Evolutionary conservation across 2,797 vertebrate species (phyloP), one percentile per base, ranked within the genome.

Genomic region (Myioborus melanocephalus): DNA sequence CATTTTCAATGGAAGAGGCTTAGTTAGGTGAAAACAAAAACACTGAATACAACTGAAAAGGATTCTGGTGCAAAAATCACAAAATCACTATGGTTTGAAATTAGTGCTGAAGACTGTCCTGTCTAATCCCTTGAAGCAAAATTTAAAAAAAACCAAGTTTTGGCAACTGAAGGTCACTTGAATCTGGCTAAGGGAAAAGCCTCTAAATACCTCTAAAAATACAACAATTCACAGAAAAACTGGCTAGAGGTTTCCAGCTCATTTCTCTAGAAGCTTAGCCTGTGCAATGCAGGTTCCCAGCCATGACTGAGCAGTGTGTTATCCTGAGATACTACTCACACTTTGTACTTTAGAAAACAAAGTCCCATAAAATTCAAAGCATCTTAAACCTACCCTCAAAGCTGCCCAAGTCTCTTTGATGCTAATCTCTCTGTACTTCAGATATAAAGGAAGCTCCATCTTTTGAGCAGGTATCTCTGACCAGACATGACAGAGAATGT

Each of bases 81-180:
- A 52, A 28, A 64, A 78, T 32, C 30, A 26, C 18, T 22, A 41
- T 66, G 5, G 27, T 19, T 71, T 27, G 20, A 75, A 35, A 10
- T n/a, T 30, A 64, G 6, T 1, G 0, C 37, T 57, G 34, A 63
- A 87, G 41, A 41, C 0, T n/a, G 13, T 27, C 46, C 65, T 87
- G 34, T 39, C 34, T 57, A 68, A 43, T 0, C 4, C 19, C 21
- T 27, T 57, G 4, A n/a, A 63, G 20, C 24, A n/a, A 65, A 87
- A 15, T 43, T 78, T 0, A 47, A 47, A 30, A 92, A 76, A 50
- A 46, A 0, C 0, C 5, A 32, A 5, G 1, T 63, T 76, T 73
- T 68, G 28, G 26, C 14, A 87, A 32, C 12, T n/a, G 43, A 89
- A 79, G 60, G 50, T 55, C 23, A 55, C 8, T 12, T 63, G 18